These are phyloP conservation scores for Drosophila anomalipes DNA, from an alignment of 2,888 invertebrate genomes.

Conservation along the genomic window DNA sequence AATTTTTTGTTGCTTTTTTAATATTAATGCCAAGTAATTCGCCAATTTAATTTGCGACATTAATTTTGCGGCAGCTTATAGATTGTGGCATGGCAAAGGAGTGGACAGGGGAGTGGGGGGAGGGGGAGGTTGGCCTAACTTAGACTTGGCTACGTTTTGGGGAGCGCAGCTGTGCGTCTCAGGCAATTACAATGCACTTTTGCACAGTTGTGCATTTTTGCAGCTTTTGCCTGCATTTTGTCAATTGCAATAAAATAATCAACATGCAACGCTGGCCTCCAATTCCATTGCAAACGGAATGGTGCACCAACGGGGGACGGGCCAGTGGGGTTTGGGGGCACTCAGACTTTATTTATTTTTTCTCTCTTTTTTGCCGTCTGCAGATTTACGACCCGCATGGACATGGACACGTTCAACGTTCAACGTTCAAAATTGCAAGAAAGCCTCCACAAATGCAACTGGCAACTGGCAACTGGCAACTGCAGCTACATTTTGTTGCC, in stretches of 20 bases:
- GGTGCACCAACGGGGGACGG: no score
- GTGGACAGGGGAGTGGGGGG: neutral
- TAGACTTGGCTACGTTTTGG: slow-evolving; percentile 46
- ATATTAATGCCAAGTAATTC: slow-evolving; percentile 67
- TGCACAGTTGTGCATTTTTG: slow-evolving; percentile 43
- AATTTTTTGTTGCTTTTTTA: slow-evolving; percentile 7
- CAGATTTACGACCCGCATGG: slow-evolving; percentile 79
- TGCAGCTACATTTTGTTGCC: slow-evolving; percentile 76
- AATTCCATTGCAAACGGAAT: slow-evolving; percentile 8
- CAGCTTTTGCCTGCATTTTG: slow-evolving; percentile 62
- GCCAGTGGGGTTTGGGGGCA: neutral
- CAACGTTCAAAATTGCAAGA: slow-evolving; percentile 42
- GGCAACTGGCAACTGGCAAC: slow-evolving; percentile 42
- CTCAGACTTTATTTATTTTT: slow-evolving; percentile 43
- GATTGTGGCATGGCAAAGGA: neutral
- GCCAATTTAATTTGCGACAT: slow-evolving; percentile 71
- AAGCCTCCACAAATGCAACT: neutral
- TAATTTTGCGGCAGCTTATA: slow-evolving; percentile 47
- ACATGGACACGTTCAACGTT: slow-evolving; percentile 64
- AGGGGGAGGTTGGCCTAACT: neutral
- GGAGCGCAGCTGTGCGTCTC: slow-evolving; percentile 64
- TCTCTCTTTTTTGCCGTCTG: slow-evolving; percentile 34
- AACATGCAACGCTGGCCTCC: slow-evolving; percentile 65
- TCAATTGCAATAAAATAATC: slow-evolving; percentile 82
- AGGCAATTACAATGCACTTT: slow-evolving; percentile 71